Base-by-base conservation (phyloP, 2,797 vertebrate species). In the Limnodromus scolopaceus region DNA sequence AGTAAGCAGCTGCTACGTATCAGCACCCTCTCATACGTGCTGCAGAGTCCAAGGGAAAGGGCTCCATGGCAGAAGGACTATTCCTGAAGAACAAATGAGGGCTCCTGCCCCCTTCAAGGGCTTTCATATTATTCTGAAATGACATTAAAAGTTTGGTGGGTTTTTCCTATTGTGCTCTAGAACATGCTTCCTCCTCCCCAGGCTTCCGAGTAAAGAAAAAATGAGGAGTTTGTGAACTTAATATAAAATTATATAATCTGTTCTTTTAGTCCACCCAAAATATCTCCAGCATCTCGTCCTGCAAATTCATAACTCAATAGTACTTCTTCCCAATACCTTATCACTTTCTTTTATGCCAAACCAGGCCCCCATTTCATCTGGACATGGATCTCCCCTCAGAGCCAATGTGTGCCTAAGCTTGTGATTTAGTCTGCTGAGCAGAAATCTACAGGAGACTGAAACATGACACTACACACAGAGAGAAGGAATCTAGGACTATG, bases 1-100 rank as follows among this genome's bases (percentile, higher is more conserved):
- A 89, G 57, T 22, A 72, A 95, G 86, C 93, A 94, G 96, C 88
- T 96, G 87, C 77, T 90, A 53, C 30, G 3, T 71, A 86, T 95
- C 85, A 93, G 88, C 92, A 87, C 77, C 28, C 32, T 85, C 69
- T 79, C 74, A 53, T 55, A 84, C 1, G 5, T 49, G 72, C 66
- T 86, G n/a, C 68, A 78, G 68, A 71, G 38, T 43, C 19, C 46
- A 65, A 2, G 1, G 38, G n/a, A 72, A 88, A 64, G 41, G 39
- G 48, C 55, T 77, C 58, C 41, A 10, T 16, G 12, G 75, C 74
- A 95, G 69, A 38, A 79, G 17, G 39, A 63, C 43, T 60, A 8
- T 9, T 92, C 22, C 72, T 16, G 4, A 76, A 86, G 53, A 93
- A 24, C 11, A 84, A 69, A 74, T 28, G 12, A 66, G 15, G 25